These are phyloP conservation scores for Polydrusus tereticollis DNA, from an alignment of 2,888 invertebrate genomes.

Conservation along the genomic window DNA sequence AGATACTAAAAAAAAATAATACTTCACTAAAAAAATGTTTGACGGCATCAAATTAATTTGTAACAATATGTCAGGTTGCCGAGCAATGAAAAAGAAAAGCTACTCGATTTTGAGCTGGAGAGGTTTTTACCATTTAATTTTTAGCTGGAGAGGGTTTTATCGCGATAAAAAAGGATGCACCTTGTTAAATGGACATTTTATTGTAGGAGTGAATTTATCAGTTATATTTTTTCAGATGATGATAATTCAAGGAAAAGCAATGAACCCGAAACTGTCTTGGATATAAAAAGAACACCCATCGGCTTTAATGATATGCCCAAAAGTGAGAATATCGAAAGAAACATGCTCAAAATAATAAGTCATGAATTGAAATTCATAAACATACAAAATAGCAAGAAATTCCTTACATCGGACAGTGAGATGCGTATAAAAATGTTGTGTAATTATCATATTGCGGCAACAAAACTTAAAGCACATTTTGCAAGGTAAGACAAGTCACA, in stretches of 20 bases:
- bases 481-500: slow-evolving; percentile 20
- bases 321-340: slow-evolving; percentile 26
- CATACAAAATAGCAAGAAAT: slow-evolving; percentile 48
- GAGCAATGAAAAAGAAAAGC: too few species aligned
- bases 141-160: too few species aligned
- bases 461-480: slow-evolving; percentile 23
- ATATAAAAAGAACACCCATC: slow-evolving; percentile 45
- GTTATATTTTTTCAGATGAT: not conserved
- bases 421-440: slow-evolving; percentile 36
- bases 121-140: too few species aligned
- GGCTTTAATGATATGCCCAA: slow-evolving; percentile 52
- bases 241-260: slow-evolving; percentile 3
- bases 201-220: too few species aligned
- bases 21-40: too few species aligned
- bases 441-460: slow-evolving; percentile 30
- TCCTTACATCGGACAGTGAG: slow-evolving; percentile 36
- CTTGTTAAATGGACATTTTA: too few species aligned
- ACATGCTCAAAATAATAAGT: slow-evolving; percentile 40
- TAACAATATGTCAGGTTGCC: too few species aligned
- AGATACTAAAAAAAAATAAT: too few species aligned
- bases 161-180: too few species aligned
- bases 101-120: too few species aligned
- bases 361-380: slow-evolving; percentile 45
- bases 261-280: slow-evolving; percentile 4
- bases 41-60: too few species aligned